Evolutionary conservation across 2,888 invertebrate species (phyloP), one percentile per base, ranked within the genome.

Genomic region (Cryptops parisi): DNA sequence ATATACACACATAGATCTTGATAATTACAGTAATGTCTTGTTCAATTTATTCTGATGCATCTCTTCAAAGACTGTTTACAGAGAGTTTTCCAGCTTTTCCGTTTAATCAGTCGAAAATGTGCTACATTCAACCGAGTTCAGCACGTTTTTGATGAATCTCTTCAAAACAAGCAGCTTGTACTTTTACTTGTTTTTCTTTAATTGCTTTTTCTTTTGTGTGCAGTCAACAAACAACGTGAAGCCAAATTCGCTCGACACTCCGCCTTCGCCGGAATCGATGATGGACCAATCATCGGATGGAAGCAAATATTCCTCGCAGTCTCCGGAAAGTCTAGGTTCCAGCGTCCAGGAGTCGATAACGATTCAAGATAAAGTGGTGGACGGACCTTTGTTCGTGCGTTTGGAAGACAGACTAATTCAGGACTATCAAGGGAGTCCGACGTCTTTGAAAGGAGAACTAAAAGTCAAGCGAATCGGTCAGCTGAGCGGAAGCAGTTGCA

Each of bases 311-410:
- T 59, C 58, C 27, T 59, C 58, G 33, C 51, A 57, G 33, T 75
- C 75, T 39, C 76, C 76, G 58, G 74, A 75, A 64, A 68, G 71
- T 59, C 74, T 74, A 12, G 72, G 69, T 26, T 72, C 72, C 25
- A 49, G 53, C 6, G 55, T 43, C 64, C 68, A 41, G 26, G 51
- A 51, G n/a, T 25, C 51, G 12, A 4, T 26, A 33, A 25, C 22
- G 26, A 44, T 51, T 24, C 49, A 49, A 40, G 47, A 47, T 26
- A 24, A 24, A 22, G 21, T 15, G 22, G 39, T 23, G 19, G 22
- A 1, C 39, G 17, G 23, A 43, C 24, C 47, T 3, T 47, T 40
- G 33, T 40, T 47, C n/a, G 15, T 25, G 15, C 23, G 43, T 27
- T 27, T 27, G 17, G 46, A 46, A 4, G 27, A 25, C 12, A 44